Evolutionary conservation across 2,888 invertebrate species (phyloP).

Genomic region (Sympetrum striolatum): DNA sequence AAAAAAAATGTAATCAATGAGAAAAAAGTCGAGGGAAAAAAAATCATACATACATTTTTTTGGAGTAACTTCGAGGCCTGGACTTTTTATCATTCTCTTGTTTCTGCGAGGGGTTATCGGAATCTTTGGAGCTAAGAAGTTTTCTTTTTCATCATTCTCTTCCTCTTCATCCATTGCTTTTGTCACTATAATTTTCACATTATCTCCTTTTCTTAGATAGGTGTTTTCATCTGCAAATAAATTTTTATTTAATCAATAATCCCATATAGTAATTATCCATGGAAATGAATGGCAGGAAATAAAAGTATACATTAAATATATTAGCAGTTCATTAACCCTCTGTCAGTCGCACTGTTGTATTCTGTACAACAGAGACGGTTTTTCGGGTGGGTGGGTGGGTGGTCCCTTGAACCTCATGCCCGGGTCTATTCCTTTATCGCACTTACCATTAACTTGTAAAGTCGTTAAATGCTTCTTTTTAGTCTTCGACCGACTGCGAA

Average conservation of each 20-base stretch:
- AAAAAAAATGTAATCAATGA: too few relatives aligned
- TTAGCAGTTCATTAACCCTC: too few relatives aligned
- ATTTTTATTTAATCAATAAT: not conserved
- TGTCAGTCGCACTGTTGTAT: too few relatives aligned
- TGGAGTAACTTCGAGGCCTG: slow-evolving; percentile 3
- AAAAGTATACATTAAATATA: too few relatives aligned
- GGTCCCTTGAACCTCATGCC: too few relatives aligned
- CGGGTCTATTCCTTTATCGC: too few relatives aligned
- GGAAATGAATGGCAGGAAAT: too few relatives aligned
- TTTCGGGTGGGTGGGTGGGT: too few relatives aligned
- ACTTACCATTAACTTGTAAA: too few relatives aligned
- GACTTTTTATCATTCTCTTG: slow-evolving; percentile 18
- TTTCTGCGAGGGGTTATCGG: slow-evolving; percentile 10
- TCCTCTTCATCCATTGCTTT: not conserved
- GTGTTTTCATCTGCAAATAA: not conserved
- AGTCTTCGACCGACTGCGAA: too few relatives aligned
- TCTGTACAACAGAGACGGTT: too few relatives aligned
- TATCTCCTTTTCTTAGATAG: not conserved
- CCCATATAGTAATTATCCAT: not conserved
- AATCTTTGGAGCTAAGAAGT: not conserved
- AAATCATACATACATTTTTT: slow-evolving; percentile 5
- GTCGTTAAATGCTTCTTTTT: too few relatives aligned
- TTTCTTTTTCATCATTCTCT: slow-evolving; percentile 10
- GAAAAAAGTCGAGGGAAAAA: not conserved
- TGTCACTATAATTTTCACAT: not conserved